Evolutionary conservation across 2,888 invertebrate species (phyloP), one percentile per base, ranked within the genome.

Genomic region (Lissocephala sabroskyi): DNA sequence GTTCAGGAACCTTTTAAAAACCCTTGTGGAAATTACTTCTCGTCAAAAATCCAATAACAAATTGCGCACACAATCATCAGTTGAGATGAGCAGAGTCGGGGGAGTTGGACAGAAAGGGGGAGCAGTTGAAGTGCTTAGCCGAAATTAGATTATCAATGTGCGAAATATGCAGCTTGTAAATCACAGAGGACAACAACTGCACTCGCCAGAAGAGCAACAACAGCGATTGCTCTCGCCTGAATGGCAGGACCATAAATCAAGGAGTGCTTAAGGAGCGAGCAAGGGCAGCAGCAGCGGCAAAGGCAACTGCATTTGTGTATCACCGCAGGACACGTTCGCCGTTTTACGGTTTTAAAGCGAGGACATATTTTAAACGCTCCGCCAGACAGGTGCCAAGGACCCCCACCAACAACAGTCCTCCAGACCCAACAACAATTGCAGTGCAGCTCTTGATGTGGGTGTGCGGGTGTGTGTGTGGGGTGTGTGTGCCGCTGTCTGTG

Each of bases 321-420:
- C 13, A 3, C 23, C 16, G n/a, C 73, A 58, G 48, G 70, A 55
- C 74, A 68, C 59, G 73, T 68, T 76, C 47, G 63, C 45, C 75
- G 70, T 63, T 70, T 68, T 70, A 77, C 70, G 57, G 70, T 63
- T 70, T 68, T 70, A 77, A 74, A 59, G 63, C 68, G 51, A 54
- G 68, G 71, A 77, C 68, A 74, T 70, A 70, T 70, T 70, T 70
- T 74, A 76, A 68, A 76, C 59, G 67, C 76, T 67, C 52, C 59
- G 56, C 64, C 66, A 70, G 23, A 63, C 60, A 59, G 60, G 63
- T 59, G 75, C 71, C 63, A 46, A 23, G 23, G 4, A 23, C 3
- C 23, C 23, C 3, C 23, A 23, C 23, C 7, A 7, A 23, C 23
- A 23, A 23, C 3, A 23, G n/a, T n/a, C n/a, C n/a, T n/a, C n/a